Conservation (phyloP, 1,140 invertebrate species). For the Formica exsecta region DNA sequence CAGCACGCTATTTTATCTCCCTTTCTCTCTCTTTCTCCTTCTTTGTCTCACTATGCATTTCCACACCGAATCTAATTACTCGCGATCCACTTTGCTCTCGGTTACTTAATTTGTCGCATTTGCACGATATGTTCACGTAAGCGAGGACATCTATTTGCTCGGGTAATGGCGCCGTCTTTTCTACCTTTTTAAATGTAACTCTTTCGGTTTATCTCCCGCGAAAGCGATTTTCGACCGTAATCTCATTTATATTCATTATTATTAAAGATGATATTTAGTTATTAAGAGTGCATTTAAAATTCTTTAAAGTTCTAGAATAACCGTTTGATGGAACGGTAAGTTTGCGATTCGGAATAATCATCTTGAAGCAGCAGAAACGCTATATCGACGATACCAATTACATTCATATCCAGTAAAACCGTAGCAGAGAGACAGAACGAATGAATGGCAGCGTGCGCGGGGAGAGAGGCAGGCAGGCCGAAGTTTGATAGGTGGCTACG, state of each 20-base stretch:
- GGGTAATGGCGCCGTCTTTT: slow-evolving; percentile 14
- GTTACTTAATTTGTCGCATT: slow-evolving; percentile 62
- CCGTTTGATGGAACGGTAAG: not conserved
- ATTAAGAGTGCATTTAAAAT: not conserved
- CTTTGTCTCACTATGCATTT: slow-evolving; percentile 22
- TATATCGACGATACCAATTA: slow-evolving; percentile 44
- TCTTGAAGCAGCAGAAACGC: slow-evolving; percentile 28
- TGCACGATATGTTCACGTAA: slow-evolving; percentile 44
- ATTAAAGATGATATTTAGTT: not conserved
- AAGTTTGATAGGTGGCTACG: slow-evolving; percentile 61
- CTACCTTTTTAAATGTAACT: not conserved
- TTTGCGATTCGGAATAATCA: slow-evolving; percentile 35
- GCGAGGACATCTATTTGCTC: slow-evolving; percentile 42
- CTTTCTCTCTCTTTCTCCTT: not conserved
- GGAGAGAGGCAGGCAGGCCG: slow-evolving; percentile 41
- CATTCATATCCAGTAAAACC: slow-evolving; percentile 50
- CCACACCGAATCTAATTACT: slow-evolving; percentile 53
- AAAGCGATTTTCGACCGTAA: not conserved
- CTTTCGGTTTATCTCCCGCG: not conserved
- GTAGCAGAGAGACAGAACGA: slow-evolving; percentile 45
- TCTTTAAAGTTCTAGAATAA: not conserved
- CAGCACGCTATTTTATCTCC: not conserved
- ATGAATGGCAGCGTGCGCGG: slow-evolving; percentile 45
- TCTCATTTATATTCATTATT: not conserved
- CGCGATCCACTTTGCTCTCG: slow-evolving; percentile 50